Base-by-base conservation (phyloP, 2,113 vertebrate genomes). In the Oreochromis spilurus region DNA sequence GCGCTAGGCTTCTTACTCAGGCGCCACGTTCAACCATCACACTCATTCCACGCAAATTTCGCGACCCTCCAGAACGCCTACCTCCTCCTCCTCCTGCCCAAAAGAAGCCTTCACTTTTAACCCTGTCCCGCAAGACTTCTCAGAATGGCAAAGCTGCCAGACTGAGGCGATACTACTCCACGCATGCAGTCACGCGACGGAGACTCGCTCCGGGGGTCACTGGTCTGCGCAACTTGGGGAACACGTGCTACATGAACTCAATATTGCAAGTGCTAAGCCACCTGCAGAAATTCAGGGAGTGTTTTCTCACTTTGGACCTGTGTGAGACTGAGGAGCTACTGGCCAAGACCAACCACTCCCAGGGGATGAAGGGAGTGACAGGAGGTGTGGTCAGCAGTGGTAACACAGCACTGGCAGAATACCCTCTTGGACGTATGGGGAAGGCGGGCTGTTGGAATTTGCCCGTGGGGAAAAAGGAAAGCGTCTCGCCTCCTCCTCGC, bases 181-280 rank as follows among this genome's bases (percentile, higher is more conserved):
- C 97, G 34, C 96, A 95, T 38, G 90, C 90, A 60, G 96, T 31
- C 1, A 94, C 93, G 1, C 96, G 97, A 50, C 96, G 97, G 4
- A 96, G 97, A 81, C 94, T 97, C 16, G 97, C 99, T 6, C 99
- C 98, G 0, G 99, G 99, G 2, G 98, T 99, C 77, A 99, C 99
- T 0, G 99, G 99, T 84, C 96, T 99, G 62, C 97, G 98, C 77
- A 99, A 99, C 95, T 96, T 99, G 93, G 99, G 98, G 79, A 99
- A 99, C 95, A 99, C 99, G 0, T 99, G 99, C 89, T 99, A 99
- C 85, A 99, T 99, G 99, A 99, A 99, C 96, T 99, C 99, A 70
- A 99, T 99, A 94, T 97, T 99, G 88, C 98, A 99, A 95, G 99
- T 99, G 96, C 97, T 99, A 40, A 99, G 99, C 91, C 99, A 99